Percentiles rank a stretch among this genome's conserved stretches.
Evolutionary conservation across 1,140 invertebrate genomes (phyloP).

Genomic region (Homalodisca vitripennis): DNA sequence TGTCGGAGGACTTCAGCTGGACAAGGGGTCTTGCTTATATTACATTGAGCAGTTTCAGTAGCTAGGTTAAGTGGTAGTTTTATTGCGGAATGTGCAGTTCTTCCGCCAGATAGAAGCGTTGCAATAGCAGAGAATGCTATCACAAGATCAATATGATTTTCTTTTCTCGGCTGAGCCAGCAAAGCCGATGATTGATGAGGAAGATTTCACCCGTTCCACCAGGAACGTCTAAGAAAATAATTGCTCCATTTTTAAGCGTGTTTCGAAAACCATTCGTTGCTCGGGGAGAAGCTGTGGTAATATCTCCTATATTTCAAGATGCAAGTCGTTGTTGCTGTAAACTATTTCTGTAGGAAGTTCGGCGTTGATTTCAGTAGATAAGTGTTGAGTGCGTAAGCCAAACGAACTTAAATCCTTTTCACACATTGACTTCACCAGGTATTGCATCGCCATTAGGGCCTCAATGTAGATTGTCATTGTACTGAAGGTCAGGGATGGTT

Average conservation of each 20-base stretch:
- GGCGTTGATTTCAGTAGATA: background rate
- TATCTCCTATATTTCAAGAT: background rate
- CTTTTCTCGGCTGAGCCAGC: background rate
- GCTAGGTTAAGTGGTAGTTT: slow-evolving; percentile 45
- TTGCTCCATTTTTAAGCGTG: background rate
- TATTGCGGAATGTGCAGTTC: slow-evolving; percentile 53
- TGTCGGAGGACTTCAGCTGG: background rate
- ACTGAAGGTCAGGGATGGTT: too few relatives aligned
- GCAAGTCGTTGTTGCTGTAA: background rate
- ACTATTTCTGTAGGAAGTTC: background rate
- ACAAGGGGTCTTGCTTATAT: background rate
- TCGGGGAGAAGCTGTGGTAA: background rate
- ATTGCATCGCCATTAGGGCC: too few relatives aligned
- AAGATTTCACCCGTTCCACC: slow-evolving; percentile 43
- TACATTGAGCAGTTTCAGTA: background rate
- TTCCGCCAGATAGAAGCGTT: slow-evolving; percentile 51
- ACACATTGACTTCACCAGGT: too few relatives aligned
- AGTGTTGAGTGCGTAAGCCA: background rate
- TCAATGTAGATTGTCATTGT: too few relatives aligned
- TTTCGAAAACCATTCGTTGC: background rate
- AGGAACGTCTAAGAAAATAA: slow-evolving; percentile 43
- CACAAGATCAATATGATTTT: slow-evolving; percentile 46
- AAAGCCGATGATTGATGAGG: background rate
- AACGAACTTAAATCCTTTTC: background rate
- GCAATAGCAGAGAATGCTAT: slow-evolving; percentile 57